Evolutionary conservation across 1,140 invertebrate species (phyloP), one percentile per base, ranked within the genome.

Genomic region (Leptinotarsa undecemlineata): DNA sequence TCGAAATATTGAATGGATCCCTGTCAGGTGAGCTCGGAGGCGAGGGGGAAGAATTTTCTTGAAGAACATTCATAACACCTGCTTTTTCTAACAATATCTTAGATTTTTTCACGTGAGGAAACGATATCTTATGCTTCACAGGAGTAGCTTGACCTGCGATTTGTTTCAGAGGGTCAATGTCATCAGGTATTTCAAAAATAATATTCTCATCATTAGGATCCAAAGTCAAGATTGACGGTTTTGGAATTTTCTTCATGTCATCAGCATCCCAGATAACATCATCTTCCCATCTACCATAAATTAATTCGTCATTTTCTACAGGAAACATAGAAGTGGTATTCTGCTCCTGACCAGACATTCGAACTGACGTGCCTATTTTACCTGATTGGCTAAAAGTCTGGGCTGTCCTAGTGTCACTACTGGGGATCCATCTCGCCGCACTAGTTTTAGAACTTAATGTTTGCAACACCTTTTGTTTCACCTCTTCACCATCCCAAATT

Each of bases 131-230:
- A 1, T 97, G 94, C 81, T 94, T 93, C 0, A 92, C 92, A 1
- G 90, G 89, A 11, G 92, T 92, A 14, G 91, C 90, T 79, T 88
- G 84, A 66, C 88, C 81, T 69, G 80, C 81, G 48, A 82, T 66
- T 77, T 91, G 90, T 79, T 95, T 92, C 0, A 92, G 92, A 2
- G 95, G 95, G 87, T 97, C 95, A 51, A 97, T 93, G 84, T 98
- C 96, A 84, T 96, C 96, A 0, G 94, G 94, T 78, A 99, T 96
- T 5, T 95, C 96, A 20, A 99, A 87, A 77, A 99, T 94, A 75
- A 99, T 98, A 83, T 99, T 99, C 82, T 99, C 98, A 88, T 99
- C 98, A 83, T 99, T 99, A 0, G 97, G 97, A 88, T 99, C 98
- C 2, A 99, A 85, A 0, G 97, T 98, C 3, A 99, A 86, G 60